Evolutionary conservation across 1,140 invertebrate genomes (phyloP), one percentile per base, ranked within the genome.

Genomic region (Apocrypta bakeri): DNA sequence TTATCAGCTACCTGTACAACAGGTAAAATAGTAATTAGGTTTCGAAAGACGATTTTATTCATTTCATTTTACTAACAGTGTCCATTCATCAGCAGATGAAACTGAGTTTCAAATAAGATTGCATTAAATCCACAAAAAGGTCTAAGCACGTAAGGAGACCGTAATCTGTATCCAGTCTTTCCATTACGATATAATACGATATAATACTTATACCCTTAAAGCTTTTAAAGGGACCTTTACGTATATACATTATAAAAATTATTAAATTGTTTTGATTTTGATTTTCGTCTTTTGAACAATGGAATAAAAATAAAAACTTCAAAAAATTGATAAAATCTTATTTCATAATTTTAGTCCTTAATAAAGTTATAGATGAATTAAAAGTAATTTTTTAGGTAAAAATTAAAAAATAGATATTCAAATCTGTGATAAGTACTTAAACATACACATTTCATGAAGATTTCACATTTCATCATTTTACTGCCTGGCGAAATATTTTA

Each of bases 131-230:
- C 6, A 64, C 11, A 42, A 68, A 40, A 63, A 27, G 40, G 27
- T 76, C 64, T 24, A 74, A 48, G 42, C 73, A 75, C 69, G 56
- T 73, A 63, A 64, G n/a, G 21, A 79, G 29, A 79, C 40, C 37
- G 29, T 48, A n/a, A 79, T 79, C 17, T 48, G 14, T 61, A 76
- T 82, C 14, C 27, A 82, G 73, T 82, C 80, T 76, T 82, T 82
- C 80, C 73, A 82, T 71, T 61, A 61, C 63, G 69, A 11, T 66
- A 68, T 75, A 81, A 63, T 73, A 37, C 11, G 27, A 63, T 33
- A 63, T 27, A n/a, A 68, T 40, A 48, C 71, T 73, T 73, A n/a
- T n/a, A n/a, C n/a, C n/a, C n/a, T n/a, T n/a, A n/a, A n/a, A n/a
- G n/a, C n/a, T n/a, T n/a, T n/a, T n/a, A n/a, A 64, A 74, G 9